Base-by-base conservation (phyloP, 30 jellyfish, hydroid and myxozoan genomes). In the Turritopsis dohrnii region DNA sequence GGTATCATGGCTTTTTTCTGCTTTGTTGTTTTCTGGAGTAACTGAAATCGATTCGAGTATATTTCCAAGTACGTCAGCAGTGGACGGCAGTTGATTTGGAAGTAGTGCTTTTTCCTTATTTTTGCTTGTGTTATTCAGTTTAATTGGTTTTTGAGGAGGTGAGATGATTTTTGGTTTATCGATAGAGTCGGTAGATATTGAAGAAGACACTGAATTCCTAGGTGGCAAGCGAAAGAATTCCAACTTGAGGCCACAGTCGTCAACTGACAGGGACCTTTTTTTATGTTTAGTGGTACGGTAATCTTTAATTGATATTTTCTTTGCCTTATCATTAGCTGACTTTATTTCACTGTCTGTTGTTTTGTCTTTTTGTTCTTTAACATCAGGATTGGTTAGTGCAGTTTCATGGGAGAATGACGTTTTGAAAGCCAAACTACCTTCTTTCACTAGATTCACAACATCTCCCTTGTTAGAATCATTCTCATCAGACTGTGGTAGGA, bases 281-380 rank as follows among this genome's bases (percentile, higher is more conserved):
- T 30, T 77, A 28, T 60, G 87, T 26, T 31, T 80, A 28, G 21
- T 76, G 17, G 87, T 84, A 18, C 65, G 87, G 53, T 80, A 80
- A 29, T 80, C 87, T 1, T n/a, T 27, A 16, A 53, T 22, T 22
- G 87, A 30, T 18, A 80, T 41, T 53, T 80, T 80, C 65, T 27
- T 53, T 24, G 81, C 26, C 27, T 80, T 80, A 71, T 77, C 85
- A 28, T 17, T 21, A 4, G 5, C 13, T 41, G 60, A 41, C 5
- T 3, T 41, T 13, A 41, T 41, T 41, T 41, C 60, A 41, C 60
- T 72, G 31, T 72, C 22, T 1, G 81, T 8, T 72, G 9, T 13
- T 13, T 41, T 41, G 60, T 3, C 5, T 41, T 41, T 41, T 41
- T 41, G n/a, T n/a, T n/a, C n/a, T n/a, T n/a, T n/a, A n/a, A n/a